Evolutionary conservation across 2,113 vertebrate species (phyloP).

Genomic region (Pangasianodon gigas): DNA sequence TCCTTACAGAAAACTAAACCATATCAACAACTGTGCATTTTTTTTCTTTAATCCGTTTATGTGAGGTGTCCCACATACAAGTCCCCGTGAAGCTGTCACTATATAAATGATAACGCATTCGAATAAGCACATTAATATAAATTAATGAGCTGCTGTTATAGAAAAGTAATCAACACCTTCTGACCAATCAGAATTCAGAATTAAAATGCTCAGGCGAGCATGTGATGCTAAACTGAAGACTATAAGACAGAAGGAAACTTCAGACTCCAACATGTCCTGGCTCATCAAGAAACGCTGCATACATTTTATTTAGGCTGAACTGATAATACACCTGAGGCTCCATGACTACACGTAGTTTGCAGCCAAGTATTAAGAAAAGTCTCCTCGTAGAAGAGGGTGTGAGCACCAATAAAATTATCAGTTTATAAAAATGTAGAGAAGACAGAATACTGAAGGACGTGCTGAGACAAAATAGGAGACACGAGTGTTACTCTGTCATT

Average conservation of each 20-base stretch:
- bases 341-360: not conserved
- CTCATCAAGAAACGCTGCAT: not conserved
- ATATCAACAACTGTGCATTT: not conserved
- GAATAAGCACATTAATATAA: too few species aligned
- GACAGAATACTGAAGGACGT: not conserved
- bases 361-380: not conserved
- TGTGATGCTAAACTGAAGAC: not conserved
- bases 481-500: conserved; percentile 1
- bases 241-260: not conserved
- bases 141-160: not conserved
- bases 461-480: not conserved
- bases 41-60: not conserved
- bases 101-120: not conserved
- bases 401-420: too few species aligned
- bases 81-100: not conserved
- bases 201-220: not conserved
- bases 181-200: not conserved
- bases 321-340: not conserved
- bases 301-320: not conserved
- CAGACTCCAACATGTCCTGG: not conserved
- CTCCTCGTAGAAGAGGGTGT: not conserved
- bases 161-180: not conserved
- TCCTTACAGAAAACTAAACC: not conserved
- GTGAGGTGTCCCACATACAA: not conserved
- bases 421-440: not conserved